Percentiles rank a stretch among this genome's conserved stretches.
phyloP scores from a whole-genome alignment of 2,888 invertebrate species.

The Gymnosoma rotundatum region DNA sequence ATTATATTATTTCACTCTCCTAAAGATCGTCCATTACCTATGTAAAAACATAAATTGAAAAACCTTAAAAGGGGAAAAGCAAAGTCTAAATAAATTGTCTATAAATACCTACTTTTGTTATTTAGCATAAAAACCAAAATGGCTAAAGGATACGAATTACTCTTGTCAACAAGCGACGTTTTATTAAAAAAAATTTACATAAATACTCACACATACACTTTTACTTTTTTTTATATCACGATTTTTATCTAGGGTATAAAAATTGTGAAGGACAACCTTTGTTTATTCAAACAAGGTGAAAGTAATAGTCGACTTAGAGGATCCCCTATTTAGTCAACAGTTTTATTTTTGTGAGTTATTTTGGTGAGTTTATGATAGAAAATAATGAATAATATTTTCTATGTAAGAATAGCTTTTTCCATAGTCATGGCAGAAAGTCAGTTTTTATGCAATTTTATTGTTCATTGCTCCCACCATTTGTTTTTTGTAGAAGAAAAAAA shows the following conservation, averaged over 20 bases:
- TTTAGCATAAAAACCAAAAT: too few species aligned
- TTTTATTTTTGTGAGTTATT: too few species aligned
- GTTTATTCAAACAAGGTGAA: slow-evolving; percentile 3
- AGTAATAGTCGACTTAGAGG: too few species aligned
- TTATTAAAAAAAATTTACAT: too few species aligned
- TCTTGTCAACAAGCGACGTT: slow-evolving; percentile 17
- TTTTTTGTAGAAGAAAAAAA: background rate
- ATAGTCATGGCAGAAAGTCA: too few species aligned
- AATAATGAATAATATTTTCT: too few species aligned
- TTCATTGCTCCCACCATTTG: background rate
- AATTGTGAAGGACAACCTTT: slow-evolving; percentile 22
- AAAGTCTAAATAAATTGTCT: background rate
- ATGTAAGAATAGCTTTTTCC: too few species aligned
- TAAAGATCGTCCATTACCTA: slow-evolving; percentile 98
- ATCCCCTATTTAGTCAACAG: too few species aligned
- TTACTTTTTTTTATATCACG: background rate
- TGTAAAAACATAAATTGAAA: background rate
- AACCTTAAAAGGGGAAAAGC: too few species aligned
- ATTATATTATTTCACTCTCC: slow-evolving; percentile 97
- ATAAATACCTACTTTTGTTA: too few species aligned
- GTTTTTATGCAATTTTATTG: background rate
- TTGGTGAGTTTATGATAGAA: too few species aligned
- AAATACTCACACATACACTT: too few species aligned
- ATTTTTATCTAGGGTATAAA: background rate
- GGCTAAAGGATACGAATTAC: slow-evolving; percentile 20